Base-by-base conservation (phyloP, 2,797 vertebrate genomes). In the Hozukius guyotensis region DNA sequence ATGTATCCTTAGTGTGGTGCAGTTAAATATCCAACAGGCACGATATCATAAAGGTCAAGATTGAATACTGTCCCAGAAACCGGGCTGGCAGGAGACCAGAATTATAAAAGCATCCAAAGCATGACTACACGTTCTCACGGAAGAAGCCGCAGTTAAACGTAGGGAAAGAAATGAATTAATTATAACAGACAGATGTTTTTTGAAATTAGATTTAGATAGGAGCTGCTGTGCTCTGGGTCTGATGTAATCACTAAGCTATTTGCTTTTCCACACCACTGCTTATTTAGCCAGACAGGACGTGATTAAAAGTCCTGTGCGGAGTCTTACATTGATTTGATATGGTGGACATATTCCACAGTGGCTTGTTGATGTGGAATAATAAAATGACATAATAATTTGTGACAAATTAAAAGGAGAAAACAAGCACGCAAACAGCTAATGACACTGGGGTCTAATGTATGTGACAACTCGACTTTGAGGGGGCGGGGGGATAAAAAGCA, bases 271-370 rank as follows among this genome's bases (percentile, higher is more conserved):
- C 87, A 78, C 68, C 64, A 34, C 34, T 77, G 78, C 77, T 83
- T 72, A 74, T 90, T 86, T 62, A 85, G 77, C 53, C 71, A 66
- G 82, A 89, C 76, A 86, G 68, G 75, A 85, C 36, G 74, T 77
- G 86, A 91, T 86, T 85, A 86, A 84, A 87, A 89, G 77, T 77
- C 73, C 68, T 38, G 76, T 67, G 77, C 32, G n/a, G 76, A 78
- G 72, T 75, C 76, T 34, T 16, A 49, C 59, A 57, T 25, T 55
- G 68, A 83, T 85, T 80, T 74, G 75, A 80, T 56, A 67, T 1
- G 72, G 71, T 64, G 80, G 80, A 84, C 77, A 62, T 60, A 62
- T 63, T 77, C 63, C 57, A 62, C 60, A 63, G 79, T 2, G 67
- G 72, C 69, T 34, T 42, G 59, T 71, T 72, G 80, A 85, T 70